Evolutionary conservation across 2,888 invertebrate genomes (phyloP), one percentile per base, ranked within the genome.

Genomic region (Danaus chrysippus): DNA sequence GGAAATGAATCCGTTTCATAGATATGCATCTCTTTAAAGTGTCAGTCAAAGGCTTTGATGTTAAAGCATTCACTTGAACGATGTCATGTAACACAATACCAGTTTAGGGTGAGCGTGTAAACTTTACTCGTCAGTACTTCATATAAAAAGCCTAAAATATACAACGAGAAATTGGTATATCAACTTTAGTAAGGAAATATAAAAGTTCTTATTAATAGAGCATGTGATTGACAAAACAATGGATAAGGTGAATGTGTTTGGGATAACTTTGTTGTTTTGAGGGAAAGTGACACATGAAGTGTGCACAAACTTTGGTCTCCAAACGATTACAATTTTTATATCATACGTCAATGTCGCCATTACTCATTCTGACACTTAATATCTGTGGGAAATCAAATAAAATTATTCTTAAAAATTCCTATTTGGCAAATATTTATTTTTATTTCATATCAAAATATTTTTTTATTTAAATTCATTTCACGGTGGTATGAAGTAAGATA

Each of bases 31-130:
- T 56, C 6, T 74, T 78, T 78, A 79, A 78, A 79, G 81, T 72
- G 69, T 67, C 70, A 72, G 80, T 84, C 84, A 84, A 84, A 84
- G 70, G 72, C 81, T 84, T 85, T 85, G 83, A 84, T 78, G 82
- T 82, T 77, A 74, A 77, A 80, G 78, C 78, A 79, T 81, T 79
- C 82, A 79, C 83, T 84, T 82, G 78, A 77, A 81, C 77, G 69
- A 75, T 75, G 76, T 73, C 76, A 73, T 72, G 63, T 68, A 68
- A 64, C 71, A 82, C 78, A 81, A 80, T 66, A 56, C 42, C 15
- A 64, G 59, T 68, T 65, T 67, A 63, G 65, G 65, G 61, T 62
- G 57, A 55, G 62, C 56, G 43, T 57, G 60, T 55, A 63, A 49
- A 15, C 10, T 49, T 17, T 49, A 34, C 49, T 49, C 10, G 46